Evolutionary conservation across 2,797 vertebrate genomes (phyloP).

Genomic region (Enteromius unitaeniatus): DNA sequence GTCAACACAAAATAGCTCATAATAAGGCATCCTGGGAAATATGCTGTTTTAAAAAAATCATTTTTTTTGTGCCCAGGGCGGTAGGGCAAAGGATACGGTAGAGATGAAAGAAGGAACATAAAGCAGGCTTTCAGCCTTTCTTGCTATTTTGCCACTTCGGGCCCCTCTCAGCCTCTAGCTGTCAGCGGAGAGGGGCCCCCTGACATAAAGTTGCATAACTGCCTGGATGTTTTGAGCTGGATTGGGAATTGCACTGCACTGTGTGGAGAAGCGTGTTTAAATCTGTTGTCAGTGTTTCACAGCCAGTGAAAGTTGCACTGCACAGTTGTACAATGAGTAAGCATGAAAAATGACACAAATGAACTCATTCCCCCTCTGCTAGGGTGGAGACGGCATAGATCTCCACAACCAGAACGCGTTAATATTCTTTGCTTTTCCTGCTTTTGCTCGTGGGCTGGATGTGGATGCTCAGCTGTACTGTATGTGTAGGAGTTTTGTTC

Average conservation of each 20-base stretch:
- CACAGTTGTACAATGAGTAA: constrained; percentile 31
- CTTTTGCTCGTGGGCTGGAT: constrained; percentile 3
- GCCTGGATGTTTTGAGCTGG: background rate
- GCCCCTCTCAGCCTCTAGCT: background rate
- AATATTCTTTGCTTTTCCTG: constrained; percentile 9
- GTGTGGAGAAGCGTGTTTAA: background rate
- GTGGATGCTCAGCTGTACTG: background rate
- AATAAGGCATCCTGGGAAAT: constrained; percentile 7
- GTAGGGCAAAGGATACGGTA: background rate
- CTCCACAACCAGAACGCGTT: constrained; percentile 15
- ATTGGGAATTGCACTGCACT: background rate
- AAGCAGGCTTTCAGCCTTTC: background rate
- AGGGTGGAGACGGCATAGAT: constrained; percentile 3
- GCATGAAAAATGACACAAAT: constrained; percentile 26
- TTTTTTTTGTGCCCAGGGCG: background rate
- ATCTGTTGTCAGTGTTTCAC: constrained; percentile 13
- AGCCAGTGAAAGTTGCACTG: constrained; percentile 5
- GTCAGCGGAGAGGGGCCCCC: background rate
- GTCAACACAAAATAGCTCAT: background rate
- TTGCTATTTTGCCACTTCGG: background rate
- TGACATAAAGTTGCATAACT: background rate
- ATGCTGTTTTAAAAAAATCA: background rate
- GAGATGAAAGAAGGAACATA: background rate
- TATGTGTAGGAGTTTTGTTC: constrained; percentile 21
- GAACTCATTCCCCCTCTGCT: constrained; percentile 22